Percentiles rank a stretch among this genome's conserved stretches.
Evolutionary conservation across 2,113 vertebrate genomes (phyloP).

Genomic region (Lophura nycthemera): DNA sequence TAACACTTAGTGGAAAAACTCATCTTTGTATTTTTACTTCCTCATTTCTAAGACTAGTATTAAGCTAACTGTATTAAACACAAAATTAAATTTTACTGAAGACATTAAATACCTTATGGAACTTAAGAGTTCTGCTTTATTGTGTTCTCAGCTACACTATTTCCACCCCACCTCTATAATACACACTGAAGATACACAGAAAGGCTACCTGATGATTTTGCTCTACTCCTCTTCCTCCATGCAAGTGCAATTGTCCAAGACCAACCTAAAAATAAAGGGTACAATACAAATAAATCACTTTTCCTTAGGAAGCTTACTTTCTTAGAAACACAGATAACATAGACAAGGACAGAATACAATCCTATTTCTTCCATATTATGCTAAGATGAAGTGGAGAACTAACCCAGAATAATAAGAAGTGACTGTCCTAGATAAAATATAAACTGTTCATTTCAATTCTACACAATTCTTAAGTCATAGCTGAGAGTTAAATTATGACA

Average conservation of each 20-base stretch:
- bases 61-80: background rate
- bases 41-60: background rate
- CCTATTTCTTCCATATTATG: background rate
- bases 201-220: constrained; percentile 94
- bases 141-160: background rate
- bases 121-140: background rate
- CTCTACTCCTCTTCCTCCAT: constrained; percentile 96
- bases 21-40: background rate
- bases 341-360: background rate
- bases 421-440: background rate
- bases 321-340: background rate
- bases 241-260: constrained; percentile 94
- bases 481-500: background rate
- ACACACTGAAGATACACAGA: background rate
- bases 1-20: background rate
- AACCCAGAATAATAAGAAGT: background rate
- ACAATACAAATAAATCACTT: background rate
- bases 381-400: background rate
- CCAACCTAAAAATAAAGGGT: constrained; percentile 85
- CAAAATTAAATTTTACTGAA: background rate
- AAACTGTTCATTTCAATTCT: background rate
- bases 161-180: background rate
- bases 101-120: background rate
- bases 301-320: background rate
- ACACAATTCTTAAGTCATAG: background rate